These are phyloP conservation scores for Canis aureus DNA, from an alignment of 2,113 vertebrate species.

Conservation along the genomic window DNA sequence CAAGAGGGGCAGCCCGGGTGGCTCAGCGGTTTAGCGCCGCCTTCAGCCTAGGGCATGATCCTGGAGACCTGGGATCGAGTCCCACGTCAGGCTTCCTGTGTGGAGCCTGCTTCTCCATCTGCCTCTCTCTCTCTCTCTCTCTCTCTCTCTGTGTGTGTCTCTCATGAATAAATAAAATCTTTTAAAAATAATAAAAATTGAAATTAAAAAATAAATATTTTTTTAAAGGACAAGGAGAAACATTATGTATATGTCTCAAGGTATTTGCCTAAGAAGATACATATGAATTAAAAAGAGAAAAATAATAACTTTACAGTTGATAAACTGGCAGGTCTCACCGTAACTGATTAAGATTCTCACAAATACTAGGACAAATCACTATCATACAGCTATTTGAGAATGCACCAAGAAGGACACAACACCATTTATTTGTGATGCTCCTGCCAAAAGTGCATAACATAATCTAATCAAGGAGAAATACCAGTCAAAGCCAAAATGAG, in stretches of 20 bases:
- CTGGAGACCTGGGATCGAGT: no score
- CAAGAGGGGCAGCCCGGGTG: no score
- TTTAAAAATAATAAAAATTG: no score
- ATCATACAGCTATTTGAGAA: neutral
- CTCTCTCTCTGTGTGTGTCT: no score
- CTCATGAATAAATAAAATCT: no score
- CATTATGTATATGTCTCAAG: neutral
- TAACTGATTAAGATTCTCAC: neutral
- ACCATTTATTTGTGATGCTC: neutral
- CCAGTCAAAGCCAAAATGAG: neutral
- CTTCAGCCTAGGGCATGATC: no score
- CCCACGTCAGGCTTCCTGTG: no score
- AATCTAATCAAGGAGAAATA: neutral
- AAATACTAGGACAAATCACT: neutral
- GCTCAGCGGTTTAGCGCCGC: no score
- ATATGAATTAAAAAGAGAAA: constrained; percentile 10
- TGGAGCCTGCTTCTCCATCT: no score
- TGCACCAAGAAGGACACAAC: neutral
- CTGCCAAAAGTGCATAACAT: neutral
- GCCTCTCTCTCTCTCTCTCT: no score
- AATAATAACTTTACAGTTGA: neutral
- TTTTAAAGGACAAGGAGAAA: neutral
- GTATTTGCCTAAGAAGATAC: neutral
- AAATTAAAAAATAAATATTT: no score
- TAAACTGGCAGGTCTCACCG: neutral